These are phyloP conservation scores for Meloidogyne chitwoodi DNA, from an alignment of 1,140 invertebrate genomes.

Conservation along the genomic window DNA sequence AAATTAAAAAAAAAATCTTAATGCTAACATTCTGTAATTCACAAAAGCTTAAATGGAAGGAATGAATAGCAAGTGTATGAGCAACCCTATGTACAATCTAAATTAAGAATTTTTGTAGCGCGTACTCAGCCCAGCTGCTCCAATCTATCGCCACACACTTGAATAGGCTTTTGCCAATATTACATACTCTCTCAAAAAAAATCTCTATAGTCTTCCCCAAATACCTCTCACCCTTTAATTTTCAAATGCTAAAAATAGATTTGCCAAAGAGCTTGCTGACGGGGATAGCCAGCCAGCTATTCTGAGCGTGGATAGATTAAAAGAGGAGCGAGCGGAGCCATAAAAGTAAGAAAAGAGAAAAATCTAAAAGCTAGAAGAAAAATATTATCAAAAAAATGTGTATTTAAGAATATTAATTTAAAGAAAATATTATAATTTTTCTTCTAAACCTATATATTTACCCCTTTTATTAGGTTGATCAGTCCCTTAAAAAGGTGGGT, in stretches of 20 bases:
- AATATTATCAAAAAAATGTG: too few relatives aligned
- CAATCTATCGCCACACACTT: background rate
- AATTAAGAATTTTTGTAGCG: background rate
- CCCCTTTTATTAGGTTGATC: too few relatives aligned
- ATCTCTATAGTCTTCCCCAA: background rate
- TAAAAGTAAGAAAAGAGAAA: background rate
- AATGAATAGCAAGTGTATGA: too few relatives aligned
- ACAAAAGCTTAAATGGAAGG: too few relatives aligned
- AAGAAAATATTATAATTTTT: too few relatives aligned
- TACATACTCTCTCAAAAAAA: background rate
- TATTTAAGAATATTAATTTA: too few relatives aligned
- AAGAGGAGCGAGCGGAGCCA: background rate
- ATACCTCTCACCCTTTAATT: background rate
- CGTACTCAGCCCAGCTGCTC: background rate
- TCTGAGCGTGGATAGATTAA: background rate
- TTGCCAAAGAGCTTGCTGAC: background rate
- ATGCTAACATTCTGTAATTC: too few relatives aligned
- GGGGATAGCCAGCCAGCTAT: background rate
- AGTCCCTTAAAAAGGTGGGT: too few relatives aligned
- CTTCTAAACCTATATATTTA: too few relatives aligned
- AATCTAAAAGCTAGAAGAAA: too few relatives aligned
- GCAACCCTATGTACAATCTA: too few relatives aligned
- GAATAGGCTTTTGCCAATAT: background rate
- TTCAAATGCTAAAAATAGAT: background rate
- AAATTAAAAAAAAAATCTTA: too few relatives aligned